Evolutionary conservation across 1,140 invertebrate genomes (phyloP), one percentile per base, ranked within the genome.

Genomic region (Brachionus koreanus): DNA sequence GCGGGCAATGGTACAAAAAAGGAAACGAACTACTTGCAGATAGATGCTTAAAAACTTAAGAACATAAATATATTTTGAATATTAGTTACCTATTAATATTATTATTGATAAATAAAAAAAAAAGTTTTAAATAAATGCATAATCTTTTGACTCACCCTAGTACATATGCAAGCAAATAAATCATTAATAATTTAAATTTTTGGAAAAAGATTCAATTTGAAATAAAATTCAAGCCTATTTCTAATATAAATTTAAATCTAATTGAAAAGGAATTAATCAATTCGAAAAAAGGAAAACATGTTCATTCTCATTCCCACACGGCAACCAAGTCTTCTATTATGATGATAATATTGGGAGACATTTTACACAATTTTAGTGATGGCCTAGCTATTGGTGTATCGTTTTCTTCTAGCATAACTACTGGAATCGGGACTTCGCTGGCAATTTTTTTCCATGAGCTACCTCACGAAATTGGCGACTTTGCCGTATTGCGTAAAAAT

Each of bases 301-400:
- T 2, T n/a, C 79, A 82, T 52, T 37, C 42, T 43, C 79, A 82
- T 39, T 65, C 52, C 12, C 52, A 82, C 61, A 12, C 5, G 9
- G 1, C 23, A n/a, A 49, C 12, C 9, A 83, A 76, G 12, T 23
- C 35, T 6, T 74, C 46, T 23, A 12, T 83, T 10, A 42, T 52
- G 25, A 82, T 67, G 81, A 86, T 87, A 13, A 85, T 86, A 2
- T 61, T 88, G 19, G 88, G 87, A 4, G 88, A 89, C 84, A 83
- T 83, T 10, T 82, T 89, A 29, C 88, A 89, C 72, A 89, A 86
- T 82, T 85, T 86, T 69, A 82, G 82, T 39, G 85, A 86, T 83
- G 85, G 85, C 13, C 42, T 86, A 74, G 85, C 85, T 0, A 85
- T 86, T 43, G 85, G 85, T 5, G 84, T 84, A 25, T 83, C 85